A percentile compares a stretch with the other conserved stretches of the same genome.
These are phyloP conservation scores for Argynnis bischoffii DNA, from an alignment of 2,888 invertebrate genomes.

Conservation along the genomic window DNA sequence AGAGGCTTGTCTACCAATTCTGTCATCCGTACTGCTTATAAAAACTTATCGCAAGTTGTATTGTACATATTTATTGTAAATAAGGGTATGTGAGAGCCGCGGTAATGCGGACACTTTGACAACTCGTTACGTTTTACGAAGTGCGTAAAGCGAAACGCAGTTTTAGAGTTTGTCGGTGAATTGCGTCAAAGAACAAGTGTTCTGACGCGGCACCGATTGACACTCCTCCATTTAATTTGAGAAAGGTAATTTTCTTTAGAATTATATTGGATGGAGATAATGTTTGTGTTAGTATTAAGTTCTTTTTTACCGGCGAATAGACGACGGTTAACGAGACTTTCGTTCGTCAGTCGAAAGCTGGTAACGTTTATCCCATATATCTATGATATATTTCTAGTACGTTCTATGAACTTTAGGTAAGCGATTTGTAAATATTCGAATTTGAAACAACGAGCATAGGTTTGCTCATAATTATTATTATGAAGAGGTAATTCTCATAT, in stretches of 20 bases:
- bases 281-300: constrained; percentile 65
- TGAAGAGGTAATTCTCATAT: constrained; percentile 41
- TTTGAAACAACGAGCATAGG: constrained; percentile 30
- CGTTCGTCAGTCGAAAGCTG: constrained; percentile 75
- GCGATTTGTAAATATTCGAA: constrained; percentile 64
- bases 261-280: constrained; percentile 71
- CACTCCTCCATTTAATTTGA: constrained; percentile 76
- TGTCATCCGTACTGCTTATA: constrained; percentile 96
- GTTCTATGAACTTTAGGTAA: constrained; percentile 94
- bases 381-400: constrained; percentile 98
- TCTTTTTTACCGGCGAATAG: constrained; percentile 76
- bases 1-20: constrained; percentile 99
- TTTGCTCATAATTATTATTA: constrained; percentile 30
- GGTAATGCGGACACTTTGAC: constrained; percentile 74
- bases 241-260: constrained; percentile 82
- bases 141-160: constrained; percentile 65
- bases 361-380: constrained; percentile 97
- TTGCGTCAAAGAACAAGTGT: constrained; percentile 42
- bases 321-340: constrained; percentile 45
- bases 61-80: constrained; percentile 64
- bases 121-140: constrained; percentile 66
- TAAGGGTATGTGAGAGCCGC: constrained; percentile 63
- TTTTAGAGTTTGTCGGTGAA: constrained; percentile 55
- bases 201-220: constrained; percentile 52
- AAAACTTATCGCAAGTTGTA: constrained; percentile 54